Evolutionary conservation across 2,113 vertebrate species (phyloP), one percentile per base, ranked within the genome.

Genomic region (Lates calcarifer): DNA sequence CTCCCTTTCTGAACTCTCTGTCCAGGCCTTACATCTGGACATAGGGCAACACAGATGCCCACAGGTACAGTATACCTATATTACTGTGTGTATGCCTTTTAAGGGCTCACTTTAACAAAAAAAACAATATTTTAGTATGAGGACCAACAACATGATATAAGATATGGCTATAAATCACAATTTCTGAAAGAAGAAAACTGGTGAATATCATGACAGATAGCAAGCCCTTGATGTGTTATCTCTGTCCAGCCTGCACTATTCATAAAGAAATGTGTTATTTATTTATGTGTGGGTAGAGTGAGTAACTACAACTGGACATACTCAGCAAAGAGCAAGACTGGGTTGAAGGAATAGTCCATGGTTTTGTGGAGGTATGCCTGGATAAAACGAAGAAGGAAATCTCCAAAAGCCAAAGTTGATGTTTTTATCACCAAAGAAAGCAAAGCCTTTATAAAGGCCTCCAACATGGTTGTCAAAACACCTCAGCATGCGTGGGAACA

Each of bases 401-500:
- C 81, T 93, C 85, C 76, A 76, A 87, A 89, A 95, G 94, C 80
- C 92, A 66, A 74, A 83, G 74, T 74, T 87, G 65, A 87, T 89
- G 84, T 88, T 81, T 93, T 86, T 87, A 86, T 91, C 85, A 77
- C 79, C 68, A 86, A 87, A 84, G 75, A 90, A 83, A 90, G 83
- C 92, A 91, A 88, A 88, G 92, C 92, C 74, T 92, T 89, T 84
- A 94, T 93, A 95, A 95, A 95, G 72, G 75, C 78, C 83, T 96
- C 93, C 93, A 93, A 95, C 95, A 96, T 95, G 95, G 95, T 94
- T 95, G 95, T 96, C 95, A 95, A 95, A 96, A 96, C 95, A 95
- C 93, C 94, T 96, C 87, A 96, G 94, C 95, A 91, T 97, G 96
- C 96, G 94, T 97, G 97, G 97, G 97, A 98, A 97, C 94, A 90